These are phyloP conservation scores for Scolopax bukidnonensis DNA, from an alignment of 2,797 vertebrate species.

Conservation along the genomic window DNA sequence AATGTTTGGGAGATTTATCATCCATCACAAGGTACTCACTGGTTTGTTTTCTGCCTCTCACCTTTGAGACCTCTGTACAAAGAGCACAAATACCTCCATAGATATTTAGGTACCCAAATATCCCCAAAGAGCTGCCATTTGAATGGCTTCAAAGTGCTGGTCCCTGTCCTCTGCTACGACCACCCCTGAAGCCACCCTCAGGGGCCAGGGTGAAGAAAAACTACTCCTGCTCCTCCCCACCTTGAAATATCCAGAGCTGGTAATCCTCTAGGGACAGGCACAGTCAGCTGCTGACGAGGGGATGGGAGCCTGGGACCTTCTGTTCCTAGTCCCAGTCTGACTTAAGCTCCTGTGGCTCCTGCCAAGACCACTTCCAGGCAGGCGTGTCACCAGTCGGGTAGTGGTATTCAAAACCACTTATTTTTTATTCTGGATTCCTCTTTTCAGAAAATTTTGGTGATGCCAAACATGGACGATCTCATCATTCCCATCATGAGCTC, in stretches of 20 bases:
- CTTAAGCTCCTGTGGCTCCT: neutral
- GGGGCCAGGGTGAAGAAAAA: neutral
- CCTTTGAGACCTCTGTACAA: neutral
- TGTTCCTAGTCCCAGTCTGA: neutral
- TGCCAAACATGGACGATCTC: slow-evolving; percentile 92
- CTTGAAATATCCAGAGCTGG: neutral
- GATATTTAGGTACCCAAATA: neutral
- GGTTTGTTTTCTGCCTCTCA: neutral
- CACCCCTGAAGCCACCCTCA: neutral
- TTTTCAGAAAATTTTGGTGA: slow-evolving; percentile 87
- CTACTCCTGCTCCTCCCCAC: neutral
- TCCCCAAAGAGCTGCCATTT: neutral
- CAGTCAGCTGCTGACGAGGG: neutral
- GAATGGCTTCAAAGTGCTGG: neutral
- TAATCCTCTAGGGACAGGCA: neutral
- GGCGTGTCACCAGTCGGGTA: neutral
- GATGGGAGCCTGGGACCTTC: neutral
- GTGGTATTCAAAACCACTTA: neutral
- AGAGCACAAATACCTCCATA: neutral
- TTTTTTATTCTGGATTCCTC: neutral
- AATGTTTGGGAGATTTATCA: neutral
- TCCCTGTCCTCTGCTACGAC: neutral
- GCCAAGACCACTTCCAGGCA: neutral
- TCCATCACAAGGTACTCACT: neutral
- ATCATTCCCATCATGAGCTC: slow-evolving; percentile 89